phyloP scores from a whole-genome alignment of 2,113 vertebrate species.

The Glaucidium brasilianum region DNA sequence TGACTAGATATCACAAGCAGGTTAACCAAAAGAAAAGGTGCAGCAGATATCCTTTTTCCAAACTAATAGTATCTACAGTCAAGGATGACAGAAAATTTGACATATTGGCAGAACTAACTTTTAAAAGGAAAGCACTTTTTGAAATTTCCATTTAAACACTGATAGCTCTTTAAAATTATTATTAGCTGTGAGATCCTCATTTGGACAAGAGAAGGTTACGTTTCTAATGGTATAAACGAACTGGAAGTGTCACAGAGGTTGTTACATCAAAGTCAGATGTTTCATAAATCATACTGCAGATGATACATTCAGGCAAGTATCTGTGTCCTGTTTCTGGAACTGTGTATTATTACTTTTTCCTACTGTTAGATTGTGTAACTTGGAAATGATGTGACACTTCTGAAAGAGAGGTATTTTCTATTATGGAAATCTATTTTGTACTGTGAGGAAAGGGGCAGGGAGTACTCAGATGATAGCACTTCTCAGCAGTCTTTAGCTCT shows the following conservation, averaged over 20 bases:
- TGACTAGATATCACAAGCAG: background rate
- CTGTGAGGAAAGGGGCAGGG: background rate
- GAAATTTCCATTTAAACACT: slow-evolving; percentile 10
- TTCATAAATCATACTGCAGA: background rate
- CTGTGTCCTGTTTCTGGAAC: background rate
- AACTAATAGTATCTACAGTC: background rate
- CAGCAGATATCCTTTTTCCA: background rate
- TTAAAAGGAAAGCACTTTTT: background rate
- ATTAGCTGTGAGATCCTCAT: slow-evolving; percentile 7
- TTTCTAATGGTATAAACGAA: background rate
- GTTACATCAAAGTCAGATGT: background rate
- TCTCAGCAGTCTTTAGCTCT: background rate
- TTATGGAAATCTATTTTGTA: background rate
- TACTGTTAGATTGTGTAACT: background rate
- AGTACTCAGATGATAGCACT: background rate
- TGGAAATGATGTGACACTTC: background rate
- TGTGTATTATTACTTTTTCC: slow-evolving; percentile 8
- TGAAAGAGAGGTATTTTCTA: slow-evolving; percentile 1
- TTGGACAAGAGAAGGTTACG: background rate
- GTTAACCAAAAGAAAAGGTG: background rate
- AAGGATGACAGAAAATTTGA: background rate
- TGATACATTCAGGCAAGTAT: background rate
- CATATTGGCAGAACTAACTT: background rate
- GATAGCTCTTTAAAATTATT: slow-evolving; percentile 2
- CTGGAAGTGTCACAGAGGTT: background rate